phyloP scores from a whole-genome alignment of 2,888 invertebrate genomes.

The Oscheius myriophilus region DNA sequence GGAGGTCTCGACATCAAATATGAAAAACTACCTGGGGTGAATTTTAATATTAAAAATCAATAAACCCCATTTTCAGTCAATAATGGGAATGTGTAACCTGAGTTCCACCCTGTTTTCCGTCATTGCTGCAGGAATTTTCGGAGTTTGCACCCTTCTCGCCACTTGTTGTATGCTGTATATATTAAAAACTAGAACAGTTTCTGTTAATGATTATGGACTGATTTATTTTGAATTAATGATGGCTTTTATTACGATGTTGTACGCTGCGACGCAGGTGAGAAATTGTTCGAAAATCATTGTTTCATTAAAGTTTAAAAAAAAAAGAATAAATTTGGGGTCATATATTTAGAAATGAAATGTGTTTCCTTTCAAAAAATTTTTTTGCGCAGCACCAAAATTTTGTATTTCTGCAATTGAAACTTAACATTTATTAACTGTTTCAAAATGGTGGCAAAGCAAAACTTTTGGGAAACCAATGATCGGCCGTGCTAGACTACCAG shows the following conservation, averaged over 20 bases:
- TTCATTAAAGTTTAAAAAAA: no score
- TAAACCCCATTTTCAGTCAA: background rate
- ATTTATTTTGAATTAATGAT: constrained; percentile 23
- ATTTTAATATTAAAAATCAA: background rate
- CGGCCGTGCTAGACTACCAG: no score
- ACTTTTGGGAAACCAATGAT: no score
- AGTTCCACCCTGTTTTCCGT: constrained; percentile 38
- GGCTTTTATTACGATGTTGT: constrained; percentile 20
- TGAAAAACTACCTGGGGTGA: constrained; percentile 6
- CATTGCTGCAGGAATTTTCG: constrained; percentile 37
- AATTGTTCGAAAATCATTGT: no score
- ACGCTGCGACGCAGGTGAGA: constrained; percentile 18
- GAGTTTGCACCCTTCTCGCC: constrained; percentile 29
- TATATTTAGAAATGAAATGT: no score
- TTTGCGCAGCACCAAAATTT: no score
- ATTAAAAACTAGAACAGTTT: constrained; percentile 13
- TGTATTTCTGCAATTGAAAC: no score
- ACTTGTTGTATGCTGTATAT: constrained; percentile 34
- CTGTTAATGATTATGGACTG: constrained; percentile 11
- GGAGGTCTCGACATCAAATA: constrained; percentile 20
- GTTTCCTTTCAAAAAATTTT: no score
- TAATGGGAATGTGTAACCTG: constrained; percentile 17
- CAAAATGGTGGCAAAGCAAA: no score
- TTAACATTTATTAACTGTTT: no score
- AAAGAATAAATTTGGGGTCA: no score